phyloP scores from a whole-genome alignment of 2,113 vertebrate genomes.

The Chamaetylas fuelleborni region DNA sequence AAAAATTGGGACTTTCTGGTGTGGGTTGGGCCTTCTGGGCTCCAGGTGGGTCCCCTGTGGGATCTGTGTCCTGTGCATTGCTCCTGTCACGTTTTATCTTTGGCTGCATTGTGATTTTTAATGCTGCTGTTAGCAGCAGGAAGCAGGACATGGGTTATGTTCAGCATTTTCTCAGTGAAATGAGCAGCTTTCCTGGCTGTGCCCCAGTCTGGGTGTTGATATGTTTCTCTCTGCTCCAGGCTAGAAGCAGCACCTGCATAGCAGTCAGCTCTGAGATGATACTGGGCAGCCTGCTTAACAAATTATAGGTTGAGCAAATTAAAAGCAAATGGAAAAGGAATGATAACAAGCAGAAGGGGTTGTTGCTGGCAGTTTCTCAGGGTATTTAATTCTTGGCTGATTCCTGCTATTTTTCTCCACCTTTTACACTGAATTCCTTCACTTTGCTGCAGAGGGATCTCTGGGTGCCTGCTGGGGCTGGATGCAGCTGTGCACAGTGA shows the following conservation, averaged over 20 bases:
- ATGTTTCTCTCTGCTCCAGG: background rate
- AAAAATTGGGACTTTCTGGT: background rate
- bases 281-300: background rate
- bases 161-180: background rate
- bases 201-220: background rate
- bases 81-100: background rate
- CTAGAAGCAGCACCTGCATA: background rate
- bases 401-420: background rate
- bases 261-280: background rate
- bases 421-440: background rate
- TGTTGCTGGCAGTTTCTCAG: background rate
- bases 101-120: background rate
- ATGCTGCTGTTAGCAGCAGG: background rate
- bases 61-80: background rate
- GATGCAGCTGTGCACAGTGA: fast-evolving
- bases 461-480: background rate
- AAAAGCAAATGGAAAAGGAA: background rate
- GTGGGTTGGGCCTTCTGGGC: background rate
- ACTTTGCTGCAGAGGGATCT: background rate
- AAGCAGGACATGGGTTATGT: background rate
- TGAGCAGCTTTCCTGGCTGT: background rate
- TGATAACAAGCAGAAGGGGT: background rate
- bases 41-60: background rate
- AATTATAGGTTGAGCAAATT: background rate
- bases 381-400: background rate